Evolutionary conservation across 2,888 invertebrate genomes (phyloP), one percentile per base, ranked within the genome.

Genomic region (Leucozona laternaria): DNA sequence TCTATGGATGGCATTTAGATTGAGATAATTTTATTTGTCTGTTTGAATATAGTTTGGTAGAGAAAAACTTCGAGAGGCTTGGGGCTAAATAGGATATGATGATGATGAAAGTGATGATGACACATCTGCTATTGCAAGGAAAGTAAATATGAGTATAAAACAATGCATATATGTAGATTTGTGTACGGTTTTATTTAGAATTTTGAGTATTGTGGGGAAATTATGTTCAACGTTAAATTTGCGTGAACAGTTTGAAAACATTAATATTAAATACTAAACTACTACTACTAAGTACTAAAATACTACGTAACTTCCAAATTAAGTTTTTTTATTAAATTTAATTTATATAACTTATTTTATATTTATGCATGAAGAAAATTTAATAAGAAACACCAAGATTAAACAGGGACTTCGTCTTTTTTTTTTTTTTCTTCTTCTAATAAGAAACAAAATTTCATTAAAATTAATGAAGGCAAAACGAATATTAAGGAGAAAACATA

Each of bases 21-120:
- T 58, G 22, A 25, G 66, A 79, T 84, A 84, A 84, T 79, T 79
- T 72, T 64, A 72, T 84, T 84, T 79, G 66, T 76, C 66, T 64
- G 68, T 83, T 79, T 79, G 64, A 62, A 71, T 58, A 71, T 58
- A 71, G 57, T 40, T 40, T 50, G 6, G 10, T 50, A 22, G 11
- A 37, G 50, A 53, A 22, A 68, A 22, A 28, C 6, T 31, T 45
- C 28, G 3, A 64, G 13, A 53, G 50, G 7, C 3, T 25, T 60
- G 40, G 8, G 11, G 1, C 60, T 40, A 8, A 25, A 37, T 13
- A 40, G 43, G 43, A 60, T 60, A 58, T 25, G n/a, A 34, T 10
- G 57, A 58, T 34, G 11, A 31, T 17, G 10, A 20, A 57, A 34
- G 34, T 58, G 34, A 60, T 22, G 60, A 60, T 15, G 37, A 22